A percentile compares a stretch with the other conserved stretches of the same genome.
These are phyloP conservation scores for Oryzaephilus surinamensis DNA, from an alignment of 1,140 invertebrate species.

Conservation along the genomic window DNA sequence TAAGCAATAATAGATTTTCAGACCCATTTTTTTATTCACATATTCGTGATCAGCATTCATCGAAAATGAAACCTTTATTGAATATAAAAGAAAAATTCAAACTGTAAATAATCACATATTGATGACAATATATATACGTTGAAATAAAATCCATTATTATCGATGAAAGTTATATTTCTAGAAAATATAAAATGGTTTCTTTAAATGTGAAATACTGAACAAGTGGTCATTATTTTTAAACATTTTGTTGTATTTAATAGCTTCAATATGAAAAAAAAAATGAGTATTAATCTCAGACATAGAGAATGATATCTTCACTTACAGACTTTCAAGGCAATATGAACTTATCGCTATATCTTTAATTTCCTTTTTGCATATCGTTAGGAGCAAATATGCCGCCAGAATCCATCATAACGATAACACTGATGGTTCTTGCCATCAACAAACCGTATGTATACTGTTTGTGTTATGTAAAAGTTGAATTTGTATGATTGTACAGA, in stretches of 20 bases:
- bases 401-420: slow-evolving; percentile 35
- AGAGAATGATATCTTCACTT: slow-evolving; percentile 19
- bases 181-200: too few species aligned
- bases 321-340: slow-evolving; percentile 23
- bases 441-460: too few species aligned
- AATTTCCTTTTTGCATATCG: slow-evolving; percentile 36
- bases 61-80: slow-evolving; percentile 8
- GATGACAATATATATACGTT: too few species aligned
- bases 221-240: slow-evolving; percentile 3
- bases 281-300: slow-evolving; percentile 21
- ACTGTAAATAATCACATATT: too few species aligned
- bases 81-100: too few species aligned
- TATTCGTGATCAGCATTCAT: slow-evolving; percentile 14
- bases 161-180: too few species aligned
- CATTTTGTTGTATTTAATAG: slow-evolving; percentile 1
- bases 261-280: slow-evolving; percentile 14
- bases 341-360: slow-evolving; percentile 33
- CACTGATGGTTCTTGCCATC: slow-evolving; percentile 25
- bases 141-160: too few species aligned
- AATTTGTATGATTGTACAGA: too few species aligned
- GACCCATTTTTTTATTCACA: slow-evolving; percentile 14
- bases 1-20: slow-evolving; percentile 13
- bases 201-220: too few species aligned
- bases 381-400: slow-evolving; percentile 29
- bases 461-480: too few species aligned